Evolutionary conservation across 2,888 invertebrate species (phyloP), one percentile per base, ranked within the genome.

Genomic region (Cremastinae sp.): DNA sequence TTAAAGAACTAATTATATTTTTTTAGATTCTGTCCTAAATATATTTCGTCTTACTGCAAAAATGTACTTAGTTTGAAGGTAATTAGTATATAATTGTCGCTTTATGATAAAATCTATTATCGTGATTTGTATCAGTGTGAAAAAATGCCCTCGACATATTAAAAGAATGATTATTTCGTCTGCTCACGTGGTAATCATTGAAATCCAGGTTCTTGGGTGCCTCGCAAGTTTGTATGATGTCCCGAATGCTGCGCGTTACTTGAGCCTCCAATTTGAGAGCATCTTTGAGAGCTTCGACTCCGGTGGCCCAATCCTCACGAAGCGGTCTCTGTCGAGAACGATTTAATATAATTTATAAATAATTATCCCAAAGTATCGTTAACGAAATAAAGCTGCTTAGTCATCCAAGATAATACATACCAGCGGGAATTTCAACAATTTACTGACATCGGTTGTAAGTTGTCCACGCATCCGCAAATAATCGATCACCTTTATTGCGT

Each of bases 381-480:
- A 9, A 9, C 10, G 7, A 2, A 3, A 53, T 22, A 20, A 20
- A 1, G 16, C 34, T 28, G 28, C 5, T 45, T 41, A 14, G 16
- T 59, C 34, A 10, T 14, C 43, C n/a, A 36, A n/a, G 34, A 59
- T 56, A 53, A 68, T 66, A 87, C 87, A 75, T 81, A 90, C 90
- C 79, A 85, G 68, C 12, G 89, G 87, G 74, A 86, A 86, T 9
- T 91, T 91, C 83, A 94, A 91, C 59, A 93, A 90, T 74, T 92
- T 91, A 74, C 91, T 92, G 81, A 94, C 92, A 77, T 92, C 91
- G n/a, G 90, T 88, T 10, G 93, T 94, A 41, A 96, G 91, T 83
- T 94, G 92, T 84, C 96, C 96, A 86, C 98, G 93, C 95, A 96
- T 96, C 61, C 96, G 92, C 76, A 97, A 90, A 90, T 98, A 98